phyloP scores from a whole-genome alignment of 2,113 vertebrate genomes.

The Alouatta palliata region DNA sequence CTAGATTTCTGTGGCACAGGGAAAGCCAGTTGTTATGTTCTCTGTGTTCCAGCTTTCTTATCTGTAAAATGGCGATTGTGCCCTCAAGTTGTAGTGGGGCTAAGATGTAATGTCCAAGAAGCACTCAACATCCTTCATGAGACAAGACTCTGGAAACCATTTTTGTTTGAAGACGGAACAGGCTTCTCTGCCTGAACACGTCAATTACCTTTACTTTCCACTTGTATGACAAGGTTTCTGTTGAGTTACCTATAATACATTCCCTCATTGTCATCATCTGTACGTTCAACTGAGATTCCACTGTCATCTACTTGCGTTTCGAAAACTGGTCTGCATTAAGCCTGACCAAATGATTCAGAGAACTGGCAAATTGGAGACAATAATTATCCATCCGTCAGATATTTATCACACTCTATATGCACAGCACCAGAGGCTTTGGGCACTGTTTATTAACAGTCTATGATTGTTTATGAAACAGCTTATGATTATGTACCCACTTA shows the following conservation, averaged over 20 bases:
- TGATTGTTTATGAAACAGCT: conserved; percentile 51
- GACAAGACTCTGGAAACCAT: neutral
- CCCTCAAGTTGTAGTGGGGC: neutral
- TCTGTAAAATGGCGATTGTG: neutral
- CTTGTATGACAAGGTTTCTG: neutral
- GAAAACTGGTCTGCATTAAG: neutral
- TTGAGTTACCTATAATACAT: neutral
- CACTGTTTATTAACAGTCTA: conserved; percentile 49
- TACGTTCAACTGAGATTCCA: neutral
- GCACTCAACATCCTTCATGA: rapidly evolving
- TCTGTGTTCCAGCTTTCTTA: neutral
- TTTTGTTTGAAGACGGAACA: neutral
- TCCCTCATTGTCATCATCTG: neutral
- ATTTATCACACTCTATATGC: conserved; percentile 41
- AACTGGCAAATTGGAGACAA: neutral
- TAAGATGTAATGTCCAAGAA: neutral
- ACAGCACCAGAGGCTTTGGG: conserved; percentile 4
- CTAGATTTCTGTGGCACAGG: neutral
- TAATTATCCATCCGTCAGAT: neutral
- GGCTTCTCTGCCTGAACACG: neutral
- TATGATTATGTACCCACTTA: conserved; percentile 48
- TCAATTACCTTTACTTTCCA: no score
- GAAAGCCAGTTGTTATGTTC: neutral
- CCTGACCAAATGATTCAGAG: neutral
- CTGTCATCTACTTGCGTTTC: neutral